Base-by-base conservation (phyloP, 2,113 vertebrate genomes). In the Aptenodytes patagonicus region DNA sequence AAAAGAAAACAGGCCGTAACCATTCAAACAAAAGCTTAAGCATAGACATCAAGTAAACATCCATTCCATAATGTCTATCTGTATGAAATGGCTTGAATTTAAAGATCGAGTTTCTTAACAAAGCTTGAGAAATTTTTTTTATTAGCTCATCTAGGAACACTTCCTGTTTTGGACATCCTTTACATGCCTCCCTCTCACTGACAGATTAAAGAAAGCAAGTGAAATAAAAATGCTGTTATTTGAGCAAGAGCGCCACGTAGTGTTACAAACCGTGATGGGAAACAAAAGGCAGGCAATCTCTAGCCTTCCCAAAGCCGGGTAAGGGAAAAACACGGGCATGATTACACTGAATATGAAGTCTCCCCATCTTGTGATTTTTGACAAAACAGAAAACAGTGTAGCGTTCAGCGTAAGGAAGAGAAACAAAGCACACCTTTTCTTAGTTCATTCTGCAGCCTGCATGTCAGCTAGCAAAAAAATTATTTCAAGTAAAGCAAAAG, bases 191-290 rank as follows among this genome's bases (percentile, higher is more conserved):
- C 7, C 19, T 42, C 38, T 26, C n/a, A 11, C 6, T 7, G 52
- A 10, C 6, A 26, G 11, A 7, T 26, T 28, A 13, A 49, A 91
- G 32, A 4, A 26, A 44, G 47, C 28, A 20, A 31, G 29, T 32
- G 16, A 29, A 62, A 14, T 2, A 26, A 29, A 38, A 54, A 19
- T 1, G 58, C 52, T 28, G 82, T 92, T 76, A 20, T 24, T 78
- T 82, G 92, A 44, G 18, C 96, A 95, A 92, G 68, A 89, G 96
- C 92, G 85, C 96, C 97, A 71, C 92, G 0, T 1, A 93, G 95
- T 20, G 96, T 90, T 42, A 26, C 26, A 51, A 24, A 22, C 11
- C 1, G 2, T 1, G 17, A 54, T 2, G 10, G 26, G 31, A 83
- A 62, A 15, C 34, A 66, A n/a, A 20, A 29, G 20, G n/a, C 40